These are phyloP conservation scores for Pangasianodon gigas DNA, from an alignment of 2,113 vertebrate species.

Conservation along the genomic window DNA sequence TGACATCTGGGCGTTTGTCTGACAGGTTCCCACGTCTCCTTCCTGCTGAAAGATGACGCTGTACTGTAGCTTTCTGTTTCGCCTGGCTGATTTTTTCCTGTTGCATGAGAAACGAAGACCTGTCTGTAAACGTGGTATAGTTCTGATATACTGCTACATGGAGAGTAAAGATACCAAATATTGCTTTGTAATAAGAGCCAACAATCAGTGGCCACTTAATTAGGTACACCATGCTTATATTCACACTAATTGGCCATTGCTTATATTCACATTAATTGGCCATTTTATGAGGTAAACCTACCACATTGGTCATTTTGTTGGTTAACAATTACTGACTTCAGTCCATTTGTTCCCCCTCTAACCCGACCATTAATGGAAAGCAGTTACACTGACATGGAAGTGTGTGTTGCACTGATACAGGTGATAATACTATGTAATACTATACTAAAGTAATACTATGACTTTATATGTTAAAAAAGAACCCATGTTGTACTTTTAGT, in stretches of 20 bases:
- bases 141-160: neutral
- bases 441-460: neutral
- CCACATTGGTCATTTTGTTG: neutral
- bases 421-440: neutral
- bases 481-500: no score
- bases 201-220: neutral
- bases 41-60: conserved; percentile 18
- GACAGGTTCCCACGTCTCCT: conserved; percentile 31
- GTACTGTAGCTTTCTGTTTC: conserved; percentile 16
- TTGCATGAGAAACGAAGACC: neutral
- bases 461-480: neutral
- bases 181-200: neutral
- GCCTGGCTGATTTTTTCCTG: neutral
- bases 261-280: neutral
- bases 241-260: neutral
- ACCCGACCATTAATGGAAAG: neutral
- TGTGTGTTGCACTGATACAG: neutral
- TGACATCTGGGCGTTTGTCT: conserved; percentile 31
- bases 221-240: neutral
- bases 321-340: neutral
- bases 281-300: neutral
- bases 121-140: neutral
- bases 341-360: neutral
- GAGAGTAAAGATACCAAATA: neutral
- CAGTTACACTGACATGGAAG: neutral